Evolutionary conservation across 2,113 vertebrate genomes (phyloP).

Genomic region (Saccopteryx bilineata): DNA sequence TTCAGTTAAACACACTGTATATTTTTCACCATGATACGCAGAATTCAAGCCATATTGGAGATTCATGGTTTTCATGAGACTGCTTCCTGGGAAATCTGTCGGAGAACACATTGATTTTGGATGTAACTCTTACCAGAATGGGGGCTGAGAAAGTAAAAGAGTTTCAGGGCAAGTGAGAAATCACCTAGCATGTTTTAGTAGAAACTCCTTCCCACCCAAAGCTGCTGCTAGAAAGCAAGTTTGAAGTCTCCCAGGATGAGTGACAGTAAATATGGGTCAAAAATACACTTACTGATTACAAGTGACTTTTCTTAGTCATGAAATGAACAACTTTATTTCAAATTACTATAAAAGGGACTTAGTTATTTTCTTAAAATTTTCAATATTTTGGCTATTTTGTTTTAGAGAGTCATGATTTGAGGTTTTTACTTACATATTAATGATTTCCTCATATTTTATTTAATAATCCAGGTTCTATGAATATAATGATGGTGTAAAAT

Average conservation of each 20-base stretch:
- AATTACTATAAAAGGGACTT: neutral
- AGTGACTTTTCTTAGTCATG: neutral
- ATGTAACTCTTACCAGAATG: slow-evolving; percentile 50
- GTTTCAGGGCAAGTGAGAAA: slow-evolving; percentile 42
- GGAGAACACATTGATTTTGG: slow-evolving; percentile 56
- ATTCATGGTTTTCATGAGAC: slow-evolving; percentile 39
- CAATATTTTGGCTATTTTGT: neutral
- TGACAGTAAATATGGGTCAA: slow-evolving; percentile 14
- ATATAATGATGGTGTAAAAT: neutral
- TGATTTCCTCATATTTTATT: slow-evolving; percentile 3
- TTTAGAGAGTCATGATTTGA: slow-evolving; percentile 14
- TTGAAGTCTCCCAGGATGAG: neutral
- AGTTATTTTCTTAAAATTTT: neutral
- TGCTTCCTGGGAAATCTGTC: slow-evolving; percentile 62
- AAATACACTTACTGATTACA: neutral
- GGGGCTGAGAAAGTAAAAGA: slow-evolving; percentile 55
- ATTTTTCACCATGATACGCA: neutral
- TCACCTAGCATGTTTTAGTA: slow-evolving; percentile 66
- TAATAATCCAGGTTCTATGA: neutral
- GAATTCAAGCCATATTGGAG: slow-evolving; percentile 69
- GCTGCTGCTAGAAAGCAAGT: slow-evolving; percentile 53
- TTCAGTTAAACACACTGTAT: neutral
- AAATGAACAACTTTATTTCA: slow-evolving; percentile 12
- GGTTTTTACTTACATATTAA: neutral
- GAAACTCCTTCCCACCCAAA: neutral